Conservation (phyloP, 35 echinoderm and acorn worm genomes). For the Anneissia japonica region DNA sequence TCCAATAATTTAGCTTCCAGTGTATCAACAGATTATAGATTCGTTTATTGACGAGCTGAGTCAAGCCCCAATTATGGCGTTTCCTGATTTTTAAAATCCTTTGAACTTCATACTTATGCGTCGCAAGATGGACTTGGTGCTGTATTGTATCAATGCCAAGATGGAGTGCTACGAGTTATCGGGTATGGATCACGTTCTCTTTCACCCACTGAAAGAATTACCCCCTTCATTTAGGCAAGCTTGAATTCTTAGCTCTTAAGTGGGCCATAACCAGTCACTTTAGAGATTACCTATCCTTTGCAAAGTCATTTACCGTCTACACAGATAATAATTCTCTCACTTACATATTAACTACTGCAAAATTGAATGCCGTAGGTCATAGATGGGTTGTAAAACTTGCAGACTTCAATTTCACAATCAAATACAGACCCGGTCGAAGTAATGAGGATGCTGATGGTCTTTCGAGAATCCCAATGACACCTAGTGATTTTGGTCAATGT, state of each 20-base stretch:
- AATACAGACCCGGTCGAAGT: conserved; percentile 28
- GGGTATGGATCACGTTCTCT: conserved; percentile 46
- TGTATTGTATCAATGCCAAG: conserved; percentile 59
- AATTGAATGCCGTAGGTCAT: conserved; percentile 63
- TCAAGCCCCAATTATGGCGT: conserved; percentile 45
- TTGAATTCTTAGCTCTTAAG: conserved; percentile 52
- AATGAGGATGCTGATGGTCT: conserved; percentile 45
- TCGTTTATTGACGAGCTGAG: conserved; percentile 47
- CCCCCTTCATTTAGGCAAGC: conserved; percentile 48
- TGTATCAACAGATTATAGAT: conserved; percentile 36
- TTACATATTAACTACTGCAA: conserved; percentile 49
- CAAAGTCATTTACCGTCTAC: conserved; percentile 17
- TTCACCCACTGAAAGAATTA: conserved; percentile 61
- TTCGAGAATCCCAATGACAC: conserved; percentile 12
- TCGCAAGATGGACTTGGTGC: conserved; percentile 57
- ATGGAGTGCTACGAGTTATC: conserved; percentile 20
- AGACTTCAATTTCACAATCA: conserved; percentile 39
- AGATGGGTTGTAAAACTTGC: conserved; percentile 57
- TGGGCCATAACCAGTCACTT: conserved; percentile 44
- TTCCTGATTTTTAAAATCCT: conserved; percentile 47
- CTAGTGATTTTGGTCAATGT: conserved; percentile 8
- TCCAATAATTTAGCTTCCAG: conserved; percentile 22
- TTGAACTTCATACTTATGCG: conserved; percentile 58
- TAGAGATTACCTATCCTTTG: conserved; percentile 35
- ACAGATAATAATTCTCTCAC: conserved; percentile 72